Evolutionary conservation across 53 echinoderm and acorn worm species (phyloP).

Genomic region (Luidia sarsii): DNA sequence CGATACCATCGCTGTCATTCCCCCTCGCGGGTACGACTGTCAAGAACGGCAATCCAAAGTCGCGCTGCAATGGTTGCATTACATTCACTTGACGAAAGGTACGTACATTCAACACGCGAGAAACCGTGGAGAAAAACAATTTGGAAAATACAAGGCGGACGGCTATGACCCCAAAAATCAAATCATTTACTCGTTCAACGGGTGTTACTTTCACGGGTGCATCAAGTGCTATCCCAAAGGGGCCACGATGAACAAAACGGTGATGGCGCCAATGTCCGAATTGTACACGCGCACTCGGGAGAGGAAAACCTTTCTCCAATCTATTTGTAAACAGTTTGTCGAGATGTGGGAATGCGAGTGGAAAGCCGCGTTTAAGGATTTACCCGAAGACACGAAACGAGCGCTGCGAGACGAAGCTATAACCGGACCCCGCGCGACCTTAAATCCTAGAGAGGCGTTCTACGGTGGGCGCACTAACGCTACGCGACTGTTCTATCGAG

Average conservation of each 20-base stretch:
- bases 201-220: conserved; percentile 22
- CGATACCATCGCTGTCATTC: conserved; percentile 59
- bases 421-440: conserved; percentile 11
- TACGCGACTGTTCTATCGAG: neutral
- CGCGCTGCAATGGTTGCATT: conserved; percentile 50
- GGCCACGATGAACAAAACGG: neutral
- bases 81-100: neutral
- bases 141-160: conserved; percentile 14
- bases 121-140: conserved; percentile 22
- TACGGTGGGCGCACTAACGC: conserved; percentile 24
- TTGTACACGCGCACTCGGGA: conserved; percentile 16
- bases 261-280: conserved; percentile 24
- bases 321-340: neutral
- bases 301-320: neutral
- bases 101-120: conserved; percentile 44
- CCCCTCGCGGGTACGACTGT: conserved; percentile 32
- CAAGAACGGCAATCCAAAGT: conserved; percentile 51
- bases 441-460: conserved; percentile 25
- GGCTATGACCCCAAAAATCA: conserved; percentile 4
- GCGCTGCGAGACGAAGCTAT: neutral
- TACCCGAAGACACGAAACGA: conserved; percentile 1
- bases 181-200: neutral
- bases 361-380: neutral
- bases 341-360: conserved; percentile 33
- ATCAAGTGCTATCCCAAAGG: neutral